These are phyloP conservation scores for Aproaerema taeniolella DNA, from an alignment of 2,888 invertebrate species.

Conservation along the genomic window DNA sequence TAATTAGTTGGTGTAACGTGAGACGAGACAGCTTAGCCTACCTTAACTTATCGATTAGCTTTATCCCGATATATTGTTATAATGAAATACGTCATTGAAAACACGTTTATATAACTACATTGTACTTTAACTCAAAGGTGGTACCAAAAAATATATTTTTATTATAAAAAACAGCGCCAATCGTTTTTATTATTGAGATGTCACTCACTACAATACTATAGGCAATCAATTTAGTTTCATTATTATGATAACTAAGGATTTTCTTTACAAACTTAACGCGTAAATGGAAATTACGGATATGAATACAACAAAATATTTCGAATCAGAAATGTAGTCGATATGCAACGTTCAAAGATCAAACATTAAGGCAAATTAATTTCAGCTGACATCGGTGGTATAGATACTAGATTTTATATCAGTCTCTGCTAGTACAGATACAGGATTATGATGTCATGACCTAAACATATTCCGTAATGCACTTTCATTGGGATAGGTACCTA, in stretches of 20 bases:
- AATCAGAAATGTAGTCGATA: conserved; percentile 75
- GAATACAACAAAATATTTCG: conserved; percentile 68
- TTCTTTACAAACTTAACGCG: conserved; percentile 56
- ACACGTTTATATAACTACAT: conserved; percentile 66
- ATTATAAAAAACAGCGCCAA: conserved; percentile 60
- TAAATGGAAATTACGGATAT: conserved; percentile 62
- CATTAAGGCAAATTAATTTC: conserved; percentile 48
- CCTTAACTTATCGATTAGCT: conserved; percentile 62
- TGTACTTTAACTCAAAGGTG: conserved; percentile 77
- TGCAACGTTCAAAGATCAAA: conserved; percentile 73
- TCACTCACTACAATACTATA: conserved; percentile 60
- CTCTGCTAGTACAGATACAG: conserved; percentile 37
- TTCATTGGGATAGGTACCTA: conserved; percentile 39
- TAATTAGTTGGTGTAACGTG: conserved; percentile 59
- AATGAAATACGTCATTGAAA: conserved; percentile 63
- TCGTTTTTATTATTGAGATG: conserved; percentile 58
- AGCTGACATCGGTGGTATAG: conserved; percentile 71
- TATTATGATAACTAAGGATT: conserved; percentile 62
- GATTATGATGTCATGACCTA: conserved; percentile 41
- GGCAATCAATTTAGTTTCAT: conserved; percentile 54
- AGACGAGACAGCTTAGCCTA: conserved; percentile 70
- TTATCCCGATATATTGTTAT: conserved; percentile 62
- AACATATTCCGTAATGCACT: conserved; percentile 23
- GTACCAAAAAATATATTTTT: conserved; percentile 69
- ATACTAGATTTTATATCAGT: conserved; percentile 51